Conservation (phyloP, 2,113 vertebrate species). For the Brachyhypopomus gauderio region DNA sequence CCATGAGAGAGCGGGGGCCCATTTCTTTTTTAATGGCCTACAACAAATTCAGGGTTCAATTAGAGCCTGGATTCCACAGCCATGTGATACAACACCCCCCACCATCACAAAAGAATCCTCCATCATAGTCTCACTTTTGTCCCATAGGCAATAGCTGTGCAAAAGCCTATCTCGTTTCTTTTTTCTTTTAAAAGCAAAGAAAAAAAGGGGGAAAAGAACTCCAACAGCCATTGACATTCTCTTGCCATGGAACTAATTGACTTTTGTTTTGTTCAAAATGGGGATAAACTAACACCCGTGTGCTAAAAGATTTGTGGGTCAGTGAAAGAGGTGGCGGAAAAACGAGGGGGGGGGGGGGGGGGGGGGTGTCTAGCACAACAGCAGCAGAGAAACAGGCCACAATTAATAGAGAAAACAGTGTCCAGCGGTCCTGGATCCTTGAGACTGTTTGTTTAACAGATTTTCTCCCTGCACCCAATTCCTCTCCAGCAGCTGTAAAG, state of each 20-base stretch:
- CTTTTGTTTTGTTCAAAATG: constrained; percentile 44
- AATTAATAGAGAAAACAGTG: constrained; percentile 52
- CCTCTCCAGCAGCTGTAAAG: constrained; percentile 50
- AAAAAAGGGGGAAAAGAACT: background rate
- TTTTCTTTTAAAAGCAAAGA: constrained; percentile 29
- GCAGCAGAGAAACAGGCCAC: constrained; percentile 36
- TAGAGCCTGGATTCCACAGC: constrained; percentile 56
- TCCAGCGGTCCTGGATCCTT: constrained; percentile 20
- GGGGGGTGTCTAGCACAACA: background rate
- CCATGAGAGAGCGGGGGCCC: constrained; percentile 36
- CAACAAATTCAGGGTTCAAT: constrained; percentile 52
- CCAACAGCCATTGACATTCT: constrained; percentile 40
- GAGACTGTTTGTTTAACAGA: constrained; percentile 55
- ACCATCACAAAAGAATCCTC: constrained; percentile 54
- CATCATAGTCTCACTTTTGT: constrained; percentile 46
- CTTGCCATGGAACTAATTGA: constrained; percentile 49
- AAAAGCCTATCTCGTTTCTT: constrained; percentile 41
- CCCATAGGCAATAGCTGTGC: constrained; percentile 36
- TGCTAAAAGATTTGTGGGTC: constrained; percentile 52
- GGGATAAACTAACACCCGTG: constrained; percentile 41
- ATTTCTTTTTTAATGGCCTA: constrained; percentile 56
- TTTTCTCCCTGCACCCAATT: constrained; percentile 46
- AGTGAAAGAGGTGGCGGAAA: constrained; percentile 43
- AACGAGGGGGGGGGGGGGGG: background rate
- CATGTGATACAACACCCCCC: constrained; percentile 55